phyloP scores from a whole-genome alignment of 2,113 vertebrate species.

The Quiscalus mexicanus region DNA sequence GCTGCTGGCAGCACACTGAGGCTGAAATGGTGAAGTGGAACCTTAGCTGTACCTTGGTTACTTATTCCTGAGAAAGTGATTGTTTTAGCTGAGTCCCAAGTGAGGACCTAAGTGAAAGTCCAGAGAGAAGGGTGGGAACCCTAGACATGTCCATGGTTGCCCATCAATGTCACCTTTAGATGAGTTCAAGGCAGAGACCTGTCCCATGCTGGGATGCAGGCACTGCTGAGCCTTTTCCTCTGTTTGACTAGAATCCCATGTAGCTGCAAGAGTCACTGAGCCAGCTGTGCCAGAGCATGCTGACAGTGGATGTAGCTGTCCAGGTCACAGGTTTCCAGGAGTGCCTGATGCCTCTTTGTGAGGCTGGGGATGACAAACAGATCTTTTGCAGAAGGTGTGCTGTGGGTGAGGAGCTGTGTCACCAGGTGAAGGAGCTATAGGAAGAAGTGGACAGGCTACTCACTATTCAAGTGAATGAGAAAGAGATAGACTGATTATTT shows the following conservation, averaged over 20 bases:
- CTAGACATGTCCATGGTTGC: neutral
- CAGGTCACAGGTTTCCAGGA: neutral
- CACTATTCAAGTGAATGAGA: neutral
- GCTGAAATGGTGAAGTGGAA: neutral
- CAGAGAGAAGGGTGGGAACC: neutral
- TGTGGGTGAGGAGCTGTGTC: neutral
- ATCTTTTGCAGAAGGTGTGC: neutral
- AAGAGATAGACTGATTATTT: neutral
- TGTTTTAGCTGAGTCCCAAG: neutral
- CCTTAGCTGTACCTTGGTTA: neutral
- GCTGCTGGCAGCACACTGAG: neutral
- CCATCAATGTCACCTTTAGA: neutral
- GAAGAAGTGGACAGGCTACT: neutral
- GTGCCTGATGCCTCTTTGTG: neutral
- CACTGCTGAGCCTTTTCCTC: neutral
- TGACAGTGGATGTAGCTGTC: neutral
- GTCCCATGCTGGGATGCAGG: accelerated
- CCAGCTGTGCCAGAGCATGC: neutral
- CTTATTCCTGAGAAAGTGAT: neutral
- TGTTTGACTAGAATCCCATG: neutral
- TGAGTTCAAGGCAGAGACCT: neutral
- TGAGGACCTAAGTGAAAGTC: neutral
- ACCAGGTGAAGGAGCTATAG: neutral
- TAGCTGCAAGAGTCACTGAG: neutral
- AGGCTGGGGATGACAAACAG: neutral